Conservation (phyloP, 2,888 invertebrate genomes). For the Pollenia amentaria region DNA sequence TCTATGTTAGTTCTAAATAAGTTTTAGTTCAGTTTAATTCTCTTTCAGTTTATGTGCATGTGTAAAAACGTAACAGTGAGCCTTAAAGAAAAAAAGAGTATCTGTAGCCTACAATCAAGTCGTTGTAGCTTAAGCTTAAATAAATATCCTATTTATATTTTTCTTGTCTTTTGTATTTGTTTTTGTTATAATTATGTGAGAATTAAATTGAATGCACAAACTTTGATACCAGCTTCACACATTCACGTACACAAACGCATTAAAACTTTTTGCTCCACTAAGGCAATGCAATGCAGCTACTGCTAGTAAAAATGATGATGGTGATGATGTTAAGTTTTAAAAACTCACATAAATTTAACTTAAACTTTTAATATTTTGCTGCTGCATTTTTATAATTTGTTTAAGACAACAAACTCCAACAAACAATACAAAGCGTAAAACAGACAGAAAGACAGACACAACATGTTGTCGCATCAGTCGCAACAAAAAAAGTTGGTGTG, state of each 20-base stretch:
- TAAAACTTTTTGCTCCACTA: constrained; percentile 37
- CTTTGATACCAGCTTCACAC: constrained; percentile 26
- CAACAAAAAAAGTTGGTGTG: constrained; percentile 50
- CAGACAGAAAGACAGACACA: constrained; percentile 24
- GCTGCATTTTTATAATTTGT: constrained; percentile 59
- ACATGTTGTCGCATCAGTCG: constrained; percentile 14
- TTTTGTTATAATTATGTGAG: constrained; percentile 60
- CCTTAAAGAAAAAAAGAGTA: background rate
- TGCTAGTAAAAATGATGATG: constrained; percentile 10
- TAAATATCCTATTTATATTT: constrained; percentile 6
- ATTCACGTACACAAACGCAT: background rate
- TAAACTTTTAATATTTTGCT: constrained; percentile 64
- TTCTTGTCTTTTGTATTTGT: constrained; percentile 7
- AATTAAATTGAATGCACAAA: constrained; percentile 60
- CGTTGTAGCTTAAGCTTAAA: background rate
- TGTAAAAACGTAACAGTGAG: too few relatives aligned
- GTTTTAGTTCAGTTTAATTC: background rate
- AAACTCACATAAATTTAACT: constrained; percentile 72
- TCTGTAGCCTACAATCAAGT: background rate
- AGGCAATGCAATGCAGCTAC: constrained; percentile 45
- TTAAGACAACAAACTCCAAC: constrained; percentile 49
- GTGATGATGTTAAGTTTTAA: constrained; percentile 60
- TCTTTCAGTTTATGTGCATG: background rate
- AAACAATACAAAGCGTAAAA: constrained; percentile 28
- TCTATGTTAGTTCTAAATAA: too few relatives aligned